phyloP scores from a whole-genome alignment of 2,113 vertebrate genomes.

The Morone chrysops region DNA sequence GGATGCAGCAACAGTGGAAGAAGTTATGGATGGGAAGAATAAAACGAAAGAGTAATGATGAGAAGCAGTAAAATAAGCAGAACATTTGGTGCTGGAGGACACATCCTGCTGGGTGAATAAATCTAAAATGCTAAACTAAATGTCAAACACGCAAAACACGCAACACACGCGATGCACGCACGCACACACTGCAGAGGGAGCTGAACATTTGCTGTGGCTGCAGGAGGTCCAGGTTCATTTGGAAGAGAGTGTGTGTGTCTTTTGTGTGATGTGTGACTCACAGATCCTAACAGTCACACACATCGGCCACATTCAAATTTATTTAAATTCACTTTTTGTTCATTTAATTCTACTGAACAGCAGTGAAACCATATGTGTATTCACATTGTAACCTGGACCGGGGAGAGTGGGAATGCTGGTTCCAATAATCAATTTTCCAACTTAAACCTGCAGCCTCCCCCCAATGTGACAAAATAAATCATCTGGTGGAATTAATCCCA shows the following conservation, averaged over 20 bases:
- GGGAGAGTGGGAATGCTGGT: neutral
- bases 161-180: neutral
- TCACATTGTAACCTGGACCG: neutral
- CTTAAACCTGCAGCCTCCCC: neutral
- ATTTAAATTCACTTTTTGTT: neutral
- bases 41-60: neutral
- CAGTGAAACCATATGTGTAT: neutral
- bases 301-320: neutral
- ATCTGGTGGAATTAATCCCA: neutral
- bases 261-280: conserved; percentile 14
- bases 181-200: neutral
- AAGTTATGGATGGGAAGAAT: neutral
- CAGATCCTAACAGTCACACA: neutral
- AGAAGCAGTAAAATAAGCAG: neutral
- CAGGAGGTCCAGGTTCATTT: conserved; percentile 47
- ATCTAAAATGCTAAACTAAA: conserved; percentile 41
- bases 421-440: neutral
- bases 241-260: conserved; percentile 17
- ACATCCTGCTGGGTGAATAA: neutral
- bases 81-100: neutral
- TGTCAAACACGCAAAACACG: conserved; percentile 11
- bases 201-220: conserved; percentile 47
- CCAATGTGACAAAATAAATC: neutral
- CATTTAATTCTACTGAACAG: neutral
- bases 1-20: conserved; percentile 9